Percentiles rank a stretch among this genome's conserved stretches.
Evolutionary conservation across 2,113 vertebrate genomes (phyloP).

Genomic region (Argyrosomus japonicus): DNA sequence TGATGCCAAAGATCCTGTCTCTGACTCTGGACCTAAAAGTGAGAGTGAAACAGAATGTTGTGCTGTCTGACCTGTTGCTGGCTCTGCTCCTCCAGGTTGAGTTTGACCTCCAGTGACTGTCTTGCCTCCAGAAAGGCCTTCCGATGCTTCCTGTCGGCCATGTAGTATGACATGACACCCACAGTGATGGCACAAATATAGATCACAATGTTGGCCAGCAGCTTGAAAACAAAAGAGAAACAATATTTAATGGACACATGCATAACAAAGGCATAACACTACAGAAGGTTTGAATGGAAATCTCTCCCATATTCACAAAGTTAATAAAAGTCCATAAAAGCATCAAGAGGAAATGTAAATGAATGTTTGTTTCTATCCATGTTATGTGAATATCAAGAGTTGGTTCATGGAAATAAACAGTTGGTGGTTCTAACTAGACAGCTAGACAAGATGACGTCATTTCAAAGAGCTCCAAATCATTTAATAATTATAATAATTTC

Average conservation of each 20-base stretch:
- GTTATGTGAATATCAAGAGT: background rate
- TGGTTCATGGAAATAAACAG: background rate
- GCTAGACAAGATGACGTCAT: background rate
- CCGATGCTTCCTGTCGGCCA: slow-evolving; percentile 96
- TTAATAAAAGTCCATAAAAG: background rate
- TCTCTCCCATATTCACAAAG: background rate
- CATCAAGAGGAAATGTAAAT: background rate
- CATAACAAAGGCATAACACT: background rate
- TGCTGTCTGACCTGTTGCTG: slow-evolving; percentile 91
- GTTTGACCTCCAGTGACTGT: slow-evolving; percentile 96
- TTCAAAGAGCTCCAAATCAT: no score
- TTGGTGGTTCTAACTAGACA: background rate
- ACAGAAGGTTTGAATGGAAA: background rate
- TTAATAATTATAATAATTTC: no score
- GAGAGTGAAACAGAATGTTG: background rate
- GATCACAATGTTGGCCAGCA: slow-evolving; percentile 92
- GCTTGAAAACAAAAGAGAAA: slow-evolving; percentile 74
- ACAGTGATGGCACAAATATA: slow-evolving; percentile 92
- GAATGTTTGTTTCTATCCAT: background rate
- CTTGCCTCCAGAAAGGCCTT: slow-evolving; percentile 96
- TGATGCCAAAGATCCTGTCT: no score
- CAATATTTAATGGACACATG: background rate
- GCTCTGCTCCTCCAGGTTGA: slow-evolving; percentile 97
- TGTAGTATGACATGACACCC: slow-evolving; percentile 97
- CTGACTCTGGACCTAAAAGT: background rate